Conservation (phyloP, 2,888 invertebrate genomes). For the Ormyrus labotus region DNA sequence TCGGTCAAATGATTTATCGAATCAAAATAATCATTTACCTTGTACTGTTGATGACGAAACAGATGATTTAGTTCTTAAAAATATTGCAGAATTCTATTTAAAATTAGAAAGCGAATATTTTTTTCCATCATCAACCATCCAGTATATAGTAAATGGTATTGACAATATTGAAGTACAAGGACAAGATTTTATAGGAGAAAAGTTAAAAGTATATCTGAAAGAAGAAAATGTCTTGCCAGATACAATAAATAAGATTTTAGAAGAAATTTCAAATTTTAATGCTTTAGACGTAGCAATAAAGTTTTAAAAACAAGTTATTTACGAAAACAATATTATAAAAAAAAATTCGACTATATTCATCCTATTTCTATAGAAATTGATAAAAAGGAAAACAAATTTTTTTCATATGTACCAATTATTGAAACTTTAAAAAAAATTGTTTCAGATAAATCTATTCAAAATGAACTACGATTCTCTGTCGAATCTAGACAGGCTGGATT, state of each 20-base stretch:
- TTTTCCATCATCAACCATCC: constrained; percentile 56
- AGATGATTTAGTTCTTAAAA: constrained; percentile 27
- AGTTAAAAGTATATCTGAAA: constrained; percentile 37
- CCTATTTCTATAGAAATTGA: constrained; percentile 6
- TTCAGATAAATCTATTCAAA: constrained; percentile 43
- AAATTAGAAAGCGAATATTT: constrained; percentile 59
- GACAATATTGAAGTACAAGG: constrained; percentile 2
- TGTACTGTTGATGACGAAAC: too few relatives aligned
- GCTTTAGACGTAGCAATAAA: constrained; percentile 1
- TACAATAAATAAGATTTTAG: constrained; percentile 42
- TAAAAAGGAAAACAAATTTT: constrained; percentile 30
- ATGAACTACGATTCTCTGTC: constrained; percentile 32
- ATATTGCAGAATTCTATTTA: constrained; percentile 54
- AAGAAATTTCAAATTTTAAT: constrained; percentile 37
- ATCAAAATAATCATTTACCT: too few relatives aligned
- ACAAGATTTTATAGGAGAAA: background rate
- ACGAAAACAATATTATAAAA: constrained; percentile 36
- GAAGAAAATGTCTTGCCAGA: constrained; percentile 31
- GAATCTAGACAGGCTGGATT: background rate
- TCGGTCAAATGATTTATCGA: too few relatives aligned
- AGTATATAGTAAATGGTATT: constrained; percentile 56
- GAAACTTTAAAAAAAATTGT: constrained; percentile 34
- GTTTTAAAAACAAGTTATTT: constrained; percentile 5
- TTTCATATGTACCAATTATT: constrained; percentile 35
- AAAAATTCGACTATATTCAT: constrained; percentile 34